Conservation (phyloP, 1,140 invertebrate genomes). For the Camponotus pennsylvanicus region DNA sequence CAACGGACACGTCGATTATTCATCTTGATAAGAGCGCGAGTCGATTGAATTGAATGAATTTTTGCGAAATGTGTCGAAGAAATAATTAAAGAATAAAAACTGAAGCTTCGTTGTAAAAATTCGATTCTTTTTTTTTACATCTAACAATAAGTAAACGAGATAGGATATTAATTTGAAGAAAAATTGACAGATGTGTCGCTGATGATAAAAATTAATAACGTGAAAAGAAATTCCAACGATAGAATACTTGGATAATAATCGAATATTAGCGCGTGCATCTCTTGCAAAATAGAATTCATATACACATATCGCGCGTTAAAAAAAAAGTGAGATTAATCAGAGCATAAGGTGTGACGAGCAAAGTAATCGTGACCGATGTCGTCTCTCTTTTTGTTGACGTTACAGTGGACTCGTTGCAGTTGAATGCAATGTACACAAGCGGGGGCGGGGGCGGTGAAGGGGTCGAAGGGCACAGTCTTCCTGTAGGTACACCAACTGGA, state of each 20-base stretch:
- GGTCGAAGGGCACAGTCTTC: slow-evolving; percentile 80
- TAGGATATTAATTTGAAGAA: too few species aligned
- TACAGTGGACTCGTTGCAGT: slow-evolving; percentile 85
- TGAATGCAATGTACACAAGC: slow-evolving; percentile 80
- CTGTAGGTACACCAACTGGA: slow-evolving; percentile 77
- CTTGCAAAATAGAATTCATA: not conserved
- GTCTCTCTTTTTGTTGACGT: slow-evolving; percentile 65
- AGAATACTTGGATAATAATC: not conserved
- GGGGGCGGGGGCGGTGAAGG: slow-evolving; percentile 78
- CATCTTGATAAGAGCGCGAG: slow-evolving; percentile 12
- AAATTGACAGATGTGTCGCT: too few species aligned
- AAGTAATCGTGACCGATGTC: slow-evolving; percentile 39
- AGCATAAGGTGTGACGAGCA: not conserved
- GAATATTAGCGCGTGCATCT: not conserved
- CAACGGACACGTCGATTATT: slow-evolving; percentile 9
- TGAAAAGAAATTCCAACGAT: not conserved
- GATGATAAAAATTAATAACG: not conserved
- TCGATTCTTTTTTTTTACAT: too few species aligned
- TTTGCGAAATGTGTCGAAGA: not conserved
- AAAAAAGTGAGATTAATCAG: slow-evolving; percentile 1
- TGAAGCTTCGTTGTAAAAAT: not conserved
- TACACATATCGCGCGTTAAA: not conserved
- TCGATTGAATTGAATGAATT: not conserved
- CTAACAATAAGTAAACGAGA: too few species aligned
- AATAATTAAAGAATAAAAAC: slow-evolving; percentile 7